These are phyloP conservation scores for Mizuhopecten yessoensis DNA, from an alignment of 1,140 invertebrate species.

Conservation along the genomic window DNA sequence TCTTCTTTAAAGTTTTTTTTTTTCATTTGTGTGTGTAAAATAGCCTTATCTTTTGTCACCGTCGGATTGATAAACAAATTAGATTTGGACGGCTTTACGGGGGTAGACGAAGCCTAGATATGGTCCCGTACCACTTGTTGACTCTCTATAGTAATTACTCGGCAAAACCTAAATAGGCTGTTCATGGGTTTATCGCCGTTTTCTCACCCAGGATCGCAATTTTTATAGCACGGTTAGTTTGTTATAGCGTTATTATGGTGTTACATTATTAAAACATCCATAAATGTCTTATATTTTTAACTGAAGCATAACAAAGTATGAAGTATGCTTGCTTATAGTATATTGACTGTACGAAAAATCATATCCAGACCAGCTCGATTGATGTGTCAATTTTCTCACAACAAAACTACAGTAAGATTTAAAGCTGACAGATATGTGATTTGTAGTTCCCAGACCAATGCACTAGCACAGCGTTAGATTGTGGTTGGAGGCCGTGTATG, in stretches of 20 bases:
- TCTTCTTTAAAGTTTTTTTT: constrained; percentile 28
- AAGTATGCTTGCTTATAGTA: no score
- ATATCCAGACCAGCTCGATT: not conserved
- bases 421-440: not conserved
- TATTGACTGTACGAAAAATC: not conserved
- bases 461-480: constrained; percentile 21
- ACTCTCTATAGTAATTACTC: constrained; percentile 15
- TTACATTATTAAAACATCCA: not conserved
- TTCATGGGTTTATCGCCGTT: constrained; percentile 33
- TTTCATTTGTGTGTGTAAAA: constrained; percentile 20
- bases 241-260: not conserved
- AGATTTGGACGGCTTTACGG: constrained; percentile 15
- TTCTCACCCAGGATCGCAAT: constrained; percentile 21
- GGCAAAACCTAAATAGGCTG: constrained; percentile 27
- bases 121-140: constrained; percentile 28
- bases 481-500: constrained; percentile 15
- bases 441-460: not conserved
- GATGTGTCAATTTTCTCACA: not conserved
- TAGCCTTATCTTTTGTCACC: constrained; percentile 36
- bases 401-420: not conserved
- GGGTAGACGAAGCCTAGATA: not conserved
- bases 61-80: constrained; percentile 21
- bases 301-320: not conserved
- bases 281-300: not conserved
- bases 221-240: not conserved